Base-by-base conservation (phyloP, 2,888 invertebrate species). In the Plutella xylostella region DNA sequence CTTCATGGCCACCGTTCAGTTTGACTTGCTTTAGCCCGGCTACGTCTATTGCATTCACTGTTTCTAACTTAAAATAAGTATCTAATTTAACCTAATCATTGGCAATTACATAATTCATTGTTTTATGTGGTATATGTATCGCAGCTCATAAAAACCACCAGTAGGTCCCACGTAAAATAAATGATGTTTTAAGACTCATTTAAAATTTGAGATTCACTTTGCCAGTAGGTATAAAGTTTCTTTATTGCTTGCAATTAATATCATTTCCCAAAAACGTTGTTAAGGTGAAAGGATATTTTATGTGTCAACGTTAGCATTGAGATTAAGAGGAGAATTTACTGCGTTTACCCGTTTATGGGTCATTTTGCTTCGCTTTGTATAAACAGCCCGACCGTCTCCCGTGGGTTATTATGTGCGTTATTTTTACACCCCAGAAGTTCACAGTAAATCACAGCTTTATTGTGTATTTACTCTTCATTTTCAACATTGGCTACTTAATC, bases 1-100 rank as follows among this genome's bases (percentile, higher is more conserved):
- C 76, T 75, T 80, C 82, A 82, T 74, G 82, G 82, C 74, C 82
- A 79, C 78, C 76, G 20, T 40, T 40, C 39, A 22, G 12, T 14
- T 40, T 22, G 25, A 20, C 22, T 21, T 17, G 39, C 25, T 25
- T 40, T 25, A 17, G 25, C 7, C 15, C 30, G 18, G 14, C 20
- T 12, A 14, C 20, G 28, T n/a, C n/a, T 28, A 28, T 28, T 28
- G 9, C 28, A n/a, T n/a, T n/a, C n/a, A n/a, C n/a, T n/a, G n/a
- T n/a, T n/a, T n/a, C n/a, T n/a, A n/a, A n/a, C n/a, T n/a, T n/a
- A n/a, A n/a, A n/a, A n/a, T n/a, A n/a, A n/a, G n/a, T n/a, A n/a
- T n/a, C n/a, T n/a, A n/a, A n/a, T n/a, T n/a, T n/a, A n/a, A n/a
- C n/a, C n/a, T n/a, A n/a, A n/a, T n/a, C n/a, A n/a, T n/a, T n/a